Base-by-base conservation (phyloP, 1,140 invertebrate genomes). In the Danaus melanippus region DNA sequence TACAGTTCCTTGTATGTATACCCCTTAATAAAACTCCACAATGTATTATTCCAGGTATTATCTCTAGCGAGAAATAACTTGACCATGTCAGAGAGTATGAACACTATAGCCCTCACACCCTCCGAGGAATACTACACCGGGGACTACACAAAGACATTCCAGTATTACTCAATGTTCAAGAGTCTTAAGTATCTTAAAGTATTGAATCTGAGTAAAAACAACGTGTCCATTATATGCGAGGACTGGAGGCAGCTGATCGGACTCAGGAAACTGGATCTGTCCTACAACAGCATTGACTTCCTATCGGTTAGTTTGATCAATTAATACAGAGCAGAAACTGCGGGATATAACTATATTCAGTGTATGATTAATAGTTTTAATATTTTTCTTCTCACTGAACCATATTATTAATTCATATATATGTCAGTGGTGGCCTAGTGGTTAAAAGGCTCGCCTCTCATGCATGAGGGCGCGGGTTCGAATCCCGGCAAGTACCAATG, bases 201-300 rank as follows among this genome's bases (percentile, higher is more conserved):
- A 1, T 63, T 82, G 10, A 53, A 63, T 39, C 56, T 82, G 8
- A 49, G 44, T 8, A 17, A 59, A 39, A 84, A 84, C 63, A 53
- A 49, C 9, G 46, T 82, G 7, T 43, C 32, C 0, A 15, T 10
- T 1, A 53, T 85, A 8, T 65, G 67, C 5, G 53, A 63, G 17
- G 76, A 74, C 48, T 75, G 68, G 68, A 41, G 55, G 6, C 21
- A 42, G 11, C 41, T 71, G 12, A 15, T 53, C 7, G 10, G 58
- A 8, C 50, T 82, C 55, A 42, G 56, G 9, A 50, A 21, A 1
- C 47, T 76, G 9, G 56, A 68, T 47, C 53, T 79, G 10, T 58
- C 56, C 1, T 32, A 67, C 17, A 73, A 52, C 56, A 56, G 12
- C 53, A n/a, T 53, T 10, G 45, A 42, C 0, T 32, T 56, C 8